Conservation (phyloP, 2,113 vertebrate species). For the Holacanthus passer region DNA sequence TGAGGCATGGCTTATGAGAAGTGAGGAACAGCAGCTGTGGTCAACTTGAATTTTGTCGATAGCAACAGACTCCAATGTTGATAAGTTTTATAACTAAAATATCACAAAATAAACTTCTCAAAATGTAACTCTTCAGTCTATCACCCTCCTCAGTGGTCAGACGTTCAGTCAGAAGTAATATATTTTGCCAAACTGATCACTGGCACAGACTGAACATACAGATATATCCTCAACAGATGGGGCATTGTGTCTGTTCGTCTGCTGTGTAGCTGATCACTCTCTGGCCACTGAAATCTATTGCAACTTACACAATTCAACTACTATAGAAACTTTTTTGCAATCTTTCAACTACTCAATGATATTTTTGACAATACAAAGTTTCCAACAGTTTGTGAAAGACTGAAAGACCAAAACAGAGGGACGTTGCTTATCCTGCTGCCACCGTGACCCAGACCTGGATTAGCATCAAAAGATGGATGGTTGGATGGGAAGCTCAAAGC, state of each 20-base stretch:
- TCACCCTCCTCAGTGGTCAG: not conserved
- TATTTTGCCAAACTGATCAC: conserved; percentile 2
- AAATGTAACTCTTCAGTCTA: not conserved
- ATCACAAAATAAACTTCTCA: not conserved
- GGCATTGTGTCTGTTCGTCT: not conserved
- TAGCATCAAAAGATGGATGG: not conserved
- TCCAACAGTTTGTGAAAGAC: not conserved
- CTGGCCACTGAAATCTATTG: not conserved
- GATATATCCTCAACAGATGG: not conserved
- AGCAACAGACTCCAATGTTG: conserved; percentile 1
- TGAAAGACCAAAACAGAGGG: not conserved
- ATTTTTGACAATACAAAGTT: too few relatives aligned
- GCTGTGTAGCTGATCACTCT: conserved; percentile 7
- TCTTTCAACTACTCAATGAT: too few relatives aligned
- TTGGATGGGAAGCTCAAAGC: not conserved
- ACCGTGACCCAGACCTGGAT: not conserved
- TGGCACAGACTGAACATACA: not conserved
- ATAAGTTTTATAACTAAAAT: conserved; percentile 18
- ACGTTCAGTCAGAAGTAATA: not conserved
- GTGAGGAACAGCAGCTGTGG: conserved; percentile 19
- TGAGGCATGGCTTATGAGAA: conserved; percentile 42
- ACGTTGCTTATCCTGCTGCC: not conserved
- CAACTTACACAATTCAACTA: not conserved
- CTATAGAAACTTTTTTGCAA: not conserved
- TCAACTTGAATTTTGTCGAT: conserved; percentile 12